Evolutionary conservation across 2,113 vertebrate species (phyloP), one percentile per base, ranked within the genome.

Genomic region (Chaetodon trifascialis): DNA sequence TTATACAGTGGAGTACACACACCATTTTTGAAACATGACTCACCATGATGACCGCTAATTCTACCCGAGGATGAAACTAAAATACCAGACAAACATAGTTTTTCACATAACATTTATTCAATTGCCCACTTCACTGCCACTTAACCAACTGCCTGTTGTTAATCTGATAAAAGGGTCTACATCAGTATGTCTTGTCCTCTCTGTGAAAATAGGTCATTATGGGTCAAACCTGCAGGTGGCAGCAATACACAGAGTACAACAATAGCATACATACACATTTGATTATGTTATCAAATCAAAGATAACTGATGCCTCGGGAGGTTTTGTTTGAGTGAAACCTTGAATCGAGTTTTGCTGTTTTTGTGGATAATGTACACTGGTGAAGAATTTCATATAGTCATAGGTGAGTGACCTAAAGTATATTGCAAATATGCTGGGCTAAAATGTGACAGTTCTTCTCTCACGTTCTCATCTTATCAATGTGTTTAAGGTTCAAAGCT

Each of bases 1-100:
- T 85, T 73, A 74, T 59, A 72, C 42, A 66, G 59, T 38, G 12
- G 12, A 71, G 55, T 12, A 62, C 23, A 65, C 65, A 54, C 62
- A 49, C 44, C 23, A 62, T 90, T 73, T 76, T 80, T 78, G 19
- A 66, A 73, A 34, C 66, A 34, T 89, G 78, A 90, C 70, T 88
- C 86, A 85, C 51, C 21, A 25, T 38, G 51, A 77, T 69, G 83
- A 70, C 19, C 25, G 5, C 55, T 69, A 70, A 55, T 77, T 52
- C 36, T 21, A 58, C 51, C 36, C 19, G 0, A 73, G 72, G 69
- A 66, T 78, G 36, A 58, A 74, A 63, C 25, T 21, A 36, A 72
- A 16, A 42, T 73, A 55, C 49, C 68, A 76, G 70, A 79, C 80
- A 46, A 65, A 47, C 42, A 79, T 21, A 19, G 9, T 17, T 66